A percentile compares a stretch with the other conserved stretches of the same genome.
Evolutionary conservation across 2,113 vertebrate genomes (phyloP).

Genomic region (Otus sunia): DNA sequence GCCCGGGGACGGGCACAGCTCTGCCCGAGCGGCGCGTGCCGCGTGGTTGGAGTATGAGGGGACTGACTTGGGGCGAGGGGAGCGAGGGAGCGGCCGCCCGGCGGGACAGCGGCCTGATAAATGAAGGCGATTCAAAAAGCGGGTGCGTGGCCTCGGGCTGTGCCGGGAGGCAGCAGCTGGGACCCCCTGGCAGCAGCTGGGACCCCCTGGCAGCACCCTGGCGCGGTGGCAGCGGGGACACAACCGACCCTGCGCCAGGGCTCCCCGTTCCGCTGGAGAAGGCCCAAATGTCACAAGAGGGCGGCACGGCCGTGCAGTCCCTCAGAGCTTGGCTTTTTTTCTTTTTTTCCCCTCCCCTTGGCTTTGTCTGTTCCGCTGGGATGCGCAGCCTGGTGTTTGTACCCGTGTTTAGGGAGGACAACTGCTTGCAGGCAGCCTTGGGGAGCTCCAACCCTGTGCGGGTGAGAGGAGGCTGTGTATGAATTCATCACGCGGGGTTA

Average conservation of each 20-base stretch:
- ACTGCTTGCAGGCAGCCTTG: neutral
- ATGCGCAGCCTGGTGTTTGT: no score
- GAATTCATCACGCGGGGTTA: accelerated
- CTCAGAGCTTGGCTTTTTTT: accelerated
- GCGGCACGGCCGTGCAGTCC: neutral
- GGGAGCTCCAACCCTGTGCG: accelerated
- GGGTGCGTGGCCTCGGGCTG: no score
- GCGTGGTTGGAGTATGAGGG: accelerated
- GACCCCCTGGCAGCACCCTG: neutral
- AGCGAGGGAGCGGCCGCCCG: neutral
- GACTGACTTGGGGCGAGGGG: accelerated
- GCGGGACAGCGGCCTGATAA: neutral
- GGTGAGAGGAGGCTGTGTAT: neutral
- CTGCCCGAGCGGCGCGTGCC: neutral
- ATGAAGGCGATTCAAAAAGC: no score
- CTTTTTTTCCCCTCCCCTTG: no score
- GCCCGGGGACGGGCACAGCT: no score
- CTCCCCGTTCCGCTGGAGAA: neutral
- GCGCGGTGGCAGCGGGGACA: neutral
- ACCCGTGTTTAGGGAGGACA: neutral
- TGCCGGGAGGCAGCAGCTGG: no score
- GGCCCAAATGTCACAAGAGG: neutral
- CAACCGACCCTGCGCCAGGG: accelerated
- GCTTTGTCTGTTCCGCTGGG: neutral
- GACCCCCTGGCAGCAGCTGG: neutral